A percentile compares a stretch with the other conserved stretches of the same genome.
Conservation (phyloP, 2,888 invertebrate genomes). For the Dendrolimus houi region DNA sequence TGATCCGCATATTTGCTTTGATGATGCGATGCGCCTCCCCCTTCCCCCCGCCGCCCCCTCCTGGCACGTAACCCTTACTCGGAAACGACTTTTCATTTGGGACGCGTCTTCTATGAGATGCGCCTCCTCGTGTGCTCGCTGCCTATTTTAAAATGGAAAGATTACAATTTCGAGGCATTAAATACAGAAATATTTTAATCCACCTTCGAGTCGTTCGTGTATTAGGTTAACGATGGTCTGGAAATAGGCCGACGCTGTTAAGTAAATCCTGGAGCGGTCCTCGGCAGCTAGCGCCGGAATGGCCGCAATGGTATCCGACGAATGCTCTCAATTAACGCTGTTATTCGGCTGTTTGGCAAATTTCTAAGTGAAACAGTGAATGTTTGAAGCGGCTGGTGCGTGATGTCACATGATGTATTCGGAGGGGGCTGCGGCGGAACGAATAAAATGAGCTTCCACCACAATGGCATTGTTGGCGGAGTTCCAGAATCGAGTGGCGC, state of each 20-base stretch:
- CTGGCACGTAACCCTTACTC: slow-evolving; percentile 3
- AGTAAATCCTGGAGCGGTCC: slow-evolving; percentile 15
- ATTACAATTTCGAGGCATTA: too few relatives aligned
- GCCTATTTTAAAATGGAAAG: too few relatives aligned
- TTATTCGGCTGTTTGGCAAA: slow-evolving; percentile 41
- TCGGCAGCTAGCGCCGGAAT: slow-evolving; percentile 20
- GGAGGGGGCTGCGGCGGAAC: not conserved
- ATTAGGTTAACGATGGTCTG: not conserved
- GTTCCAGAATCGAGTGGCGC: slow-evolving; percentile 21
- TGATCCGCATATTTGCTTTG: slow-evolving; percentile 46
- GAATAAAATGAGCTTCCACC: not conserved
- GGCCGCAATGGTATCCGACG: slow-evolving; percentile 28
- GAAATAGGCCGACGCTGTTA: slow-evolving; percentile 28
- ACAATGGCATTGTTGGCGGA: slow-evolving; percentile 32
- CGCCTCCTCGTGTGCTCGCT: too few relatives aligned
- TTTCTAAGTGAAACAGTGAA: slow-evolving; percentile 46
- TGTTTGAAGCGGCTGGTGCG: slow-evolving; percentile 30
- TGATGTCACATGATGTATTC: slow-evolving; percentile 27
- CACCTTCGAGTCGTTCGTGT: too few relatives aligned
- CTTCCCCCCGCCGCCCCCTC: slow-evolving; percentile 15
- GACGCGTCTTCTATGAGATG: not conserved
- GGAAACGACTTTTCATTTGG: not conserved
- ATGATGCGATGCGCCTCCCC: slow-evolving; percentile 17
- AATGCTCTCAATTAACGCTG: slow-evolving; percentile 47
- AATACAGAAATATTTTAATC: too few relatives aligned